phyloP scores from a whole-genome alignment of 2,113 vertebrate species.

The Aldabrachelys gigantea region DNA sequence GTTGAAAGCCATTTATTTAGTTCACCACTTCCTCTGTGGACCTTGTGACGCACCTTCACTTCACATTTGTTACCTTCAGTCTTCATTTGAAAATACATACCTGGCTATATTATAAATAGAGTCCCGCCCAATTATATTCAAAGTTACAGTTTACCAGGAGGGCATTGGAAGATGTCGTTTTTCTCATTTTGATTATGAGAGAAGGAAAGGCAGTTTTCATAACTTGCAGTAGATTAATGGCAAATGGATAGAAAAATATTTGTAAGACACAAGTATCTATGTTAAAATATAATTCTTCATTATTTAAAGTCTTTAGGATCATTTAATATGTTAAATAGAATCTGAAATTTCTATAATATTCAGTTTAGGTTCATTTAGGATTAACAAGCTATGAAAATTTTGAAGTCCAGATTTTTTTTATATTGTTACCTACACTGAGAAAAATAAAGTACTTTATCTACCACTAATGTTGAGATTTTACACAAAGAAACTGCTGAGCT shows the following conservation, averaged over 20 bases:
- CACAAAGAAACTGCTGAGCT: too few species aligned
- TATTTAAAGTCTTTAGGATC: background rate
- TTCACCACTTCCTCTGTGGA: background rate
- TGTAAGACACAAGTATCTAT: background rate
- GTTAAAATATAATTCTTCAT: background rate
- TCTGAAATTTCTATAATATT: background rate
- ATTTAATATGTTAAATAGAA: background rate
- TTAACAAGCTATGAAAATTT: background rate
- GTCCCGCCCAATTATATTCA: background rate
- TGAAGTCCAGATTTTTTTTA: background rate
- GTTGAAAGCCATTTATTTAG: conserved; percentile 27
- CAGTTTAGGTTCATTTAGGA: background rate
- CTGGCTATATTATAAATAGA: background rate
- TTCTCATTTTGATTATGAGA: background rate
- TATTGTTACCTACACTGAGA: background rate
- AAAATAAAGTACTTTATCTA: background rate
- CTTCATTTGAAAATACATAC: background rate
- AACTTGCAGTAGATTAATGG: background rate
- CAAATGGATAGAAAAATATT: background rate
- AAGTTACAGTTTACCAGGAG: background rate
- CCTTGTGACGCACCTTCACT: background rate
- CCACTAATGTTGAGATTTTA: background rate
- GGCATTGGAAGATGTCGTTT: accelerated
- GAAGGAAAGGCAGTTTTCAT: background rate
- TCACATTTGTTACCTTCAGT: background rate